Conservation (phyloP, 2,113 vertebrate genomes). For the Astur gentilis region DNA sequence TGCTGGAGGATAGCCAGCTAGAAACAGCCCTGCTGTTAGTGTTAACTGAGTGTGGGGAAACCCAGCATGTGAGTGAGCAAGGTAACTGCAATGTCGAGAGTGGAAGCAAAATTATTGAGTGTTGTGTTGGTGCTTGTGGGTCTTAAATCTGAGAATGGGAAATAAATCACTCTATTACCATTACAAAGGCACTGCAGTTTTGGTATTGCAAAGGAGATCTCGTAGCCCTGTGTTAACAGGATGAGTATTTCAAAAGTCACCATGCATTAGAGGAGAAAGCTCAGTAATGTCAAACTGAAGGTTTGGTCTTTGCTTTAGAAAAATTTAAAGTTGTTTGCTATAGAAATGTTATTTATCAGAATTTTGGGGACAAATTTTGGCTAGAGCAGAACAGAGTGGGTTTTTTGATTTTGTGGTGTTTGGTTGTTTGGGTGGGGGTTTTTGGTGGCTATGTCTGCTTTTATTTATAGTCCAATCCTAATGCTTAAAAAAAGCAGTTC, state of each 20-base stretch:
- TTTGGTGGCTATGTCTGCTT: not conserved
- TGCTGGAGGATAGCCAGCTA: not conserved
- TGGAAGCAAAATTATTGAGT: not conserved
- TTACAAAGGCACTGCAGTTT: not conserved
- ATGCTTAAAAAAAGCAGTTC: not conserved
- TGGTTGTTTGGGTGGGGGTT: not conserved
- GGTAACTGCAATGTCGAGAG: accelerated
- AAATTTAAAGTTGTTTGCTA: not conserved
- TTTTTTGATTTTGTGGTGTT: not conserved
- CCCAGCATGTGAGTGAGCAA: not conserved
- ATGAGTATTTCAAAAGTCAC: not conserved
- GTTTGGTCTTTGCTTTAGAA: not conserved
- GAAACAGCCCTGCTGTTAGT: not conserved
- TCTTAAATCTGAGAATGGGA: not conserved
- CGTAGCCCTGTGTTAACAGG: not conserved
- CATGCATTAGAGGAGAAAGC: not conserved
- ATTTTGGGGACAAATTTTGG: accelerated
- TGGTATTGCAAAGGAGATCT: not conserved
- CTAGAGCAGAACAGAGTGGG: not conserved
- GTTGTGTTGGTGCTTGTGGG: not conserved
- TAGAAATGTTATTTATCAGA: not conserved
- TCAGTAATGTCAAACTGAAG: not conserved
- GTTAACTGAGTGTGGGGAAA: not conserved
- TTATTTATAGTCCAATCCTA: not conserved
- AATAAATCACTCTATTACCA: not conserved